Evolutionary conservation across 2,113 vertebrate species (phyloP).

Genomic region (Rutilus rutilus): DNA sequence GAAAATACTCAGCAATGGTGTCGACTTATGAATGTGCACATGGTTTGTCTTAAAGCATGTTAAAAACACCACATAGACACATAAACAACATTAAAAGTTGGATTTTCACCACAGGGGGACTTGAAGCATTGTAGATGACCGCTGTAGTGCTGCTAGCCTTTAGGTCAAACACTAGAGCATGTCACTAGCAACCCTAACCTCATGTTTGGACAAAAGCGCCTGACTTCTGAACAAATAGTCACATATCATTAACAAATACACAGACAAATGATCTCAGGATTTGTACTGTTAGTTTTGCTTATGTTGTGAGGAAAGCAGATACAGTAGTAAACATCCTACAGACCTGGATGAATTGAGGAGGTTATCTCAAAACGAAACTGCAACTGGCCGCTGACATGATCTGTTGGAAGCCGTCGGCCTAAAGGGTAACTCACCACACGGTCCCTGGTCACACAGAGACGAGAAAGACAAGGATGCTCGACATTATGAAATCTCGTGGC

Average conservation of each 20-base stretch:
- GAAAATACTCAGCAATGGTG: no score
- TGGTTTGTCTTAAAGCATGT: no score
- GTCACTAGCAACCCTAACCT: no score
- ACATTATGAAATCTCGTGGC: neutral
- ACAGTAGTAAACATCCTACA: neutral
- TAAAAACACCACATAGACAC: no score
- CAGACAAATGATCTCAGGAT: neutral
- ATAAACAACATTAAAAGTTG: no score
- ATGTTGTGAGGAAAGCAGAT: neutral
- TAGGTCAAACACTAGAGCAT: no score
- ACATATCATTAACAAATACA: no score
- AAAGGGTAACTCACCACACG: constrained; percentile 94
- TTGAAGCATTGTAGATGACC: neutral
- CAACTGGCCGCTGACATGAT: constrained; percentile 96
- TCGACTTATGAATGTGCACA: no score
- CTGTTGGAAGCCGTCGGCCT: constrained; percentile 92
- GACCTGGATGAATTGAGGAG: constrained; percentile 94
- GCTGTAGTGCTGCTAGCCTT: neutral
- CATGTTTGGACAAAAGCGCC: no score
- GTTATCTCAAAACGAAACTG: constrained; percentile 98
- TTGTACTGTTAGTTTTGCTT: neutral
- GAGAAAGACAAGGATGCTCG: neutral
- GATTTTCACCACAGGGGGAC: no score
- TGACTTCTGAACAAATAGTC: no score
- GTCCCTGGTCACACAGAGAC: constrained; percentile 78